Percentiles rank a stretch among this genome's conserved stretches.
These are phyloP conservation scores for Salvator merianae DNA, from an alignment of 2,113 vertebrate species.

Conservation along the genomic window DNA sequence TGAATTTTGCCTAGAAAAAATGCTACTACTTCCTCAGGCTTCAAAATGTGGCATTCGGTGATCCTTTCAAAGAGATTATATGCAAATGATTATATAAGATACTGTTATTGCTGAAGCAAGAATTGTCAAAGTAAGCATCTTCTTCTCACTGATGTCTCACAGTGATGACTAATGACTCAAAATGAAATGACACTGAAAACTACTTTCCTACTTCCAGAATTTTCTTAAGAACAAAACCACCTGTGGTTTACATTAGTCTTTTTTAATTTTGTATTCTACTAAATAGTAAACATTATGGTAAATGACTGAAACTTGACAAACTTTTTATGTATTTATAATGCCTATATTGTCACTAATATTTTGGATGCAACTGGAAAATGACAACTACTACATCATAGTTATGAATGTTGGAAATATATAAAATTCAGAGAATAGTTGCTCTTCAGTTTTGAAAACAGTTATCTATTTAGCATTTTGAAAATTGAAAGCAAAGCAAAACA, in stretches of 20 bases:
- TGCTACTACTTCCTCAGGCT: background rate
- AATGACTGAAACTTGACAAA: background rate
- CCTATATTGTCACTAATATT: background rate
- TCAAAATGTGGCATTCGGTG: slow-evolving; percentile 21
- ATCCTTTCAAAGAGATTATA: slow-evolving; percentile 13
- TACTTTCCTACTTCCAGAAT: background rate
- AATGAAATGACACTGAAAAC: background rate
- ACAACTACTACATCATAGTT: background rate
- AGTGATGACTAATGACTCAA: background rate
- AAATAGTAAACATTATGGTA: background rate
- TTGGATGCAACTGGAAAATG: background rate
- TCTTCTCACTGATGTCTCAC: background rate
- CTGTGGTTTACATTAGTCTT: background rate
- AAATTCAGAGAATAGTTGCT: background rate
- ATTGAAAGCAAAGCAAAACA: background rate
- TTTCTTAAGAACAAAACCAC: background rate
- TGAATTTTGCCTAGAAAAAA: slow-evolving; percentile 21
- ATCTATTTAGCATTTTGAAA: background rate
- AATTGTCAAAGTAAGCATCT: background rate
- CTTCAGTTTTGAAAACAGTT: background rate
- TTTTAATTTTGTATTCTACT: background rate
- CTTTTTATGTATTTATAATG: background rate
- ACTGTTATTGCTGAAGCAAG: slow-evolving; percentile 9
- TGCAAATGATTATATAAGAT: background rate
- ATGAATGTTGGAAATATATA: background rate